Evolutionary conservation across 2,113 vertebrate species (phyloP).

Genomic region (Pteronura brasiliensis): DNA sequence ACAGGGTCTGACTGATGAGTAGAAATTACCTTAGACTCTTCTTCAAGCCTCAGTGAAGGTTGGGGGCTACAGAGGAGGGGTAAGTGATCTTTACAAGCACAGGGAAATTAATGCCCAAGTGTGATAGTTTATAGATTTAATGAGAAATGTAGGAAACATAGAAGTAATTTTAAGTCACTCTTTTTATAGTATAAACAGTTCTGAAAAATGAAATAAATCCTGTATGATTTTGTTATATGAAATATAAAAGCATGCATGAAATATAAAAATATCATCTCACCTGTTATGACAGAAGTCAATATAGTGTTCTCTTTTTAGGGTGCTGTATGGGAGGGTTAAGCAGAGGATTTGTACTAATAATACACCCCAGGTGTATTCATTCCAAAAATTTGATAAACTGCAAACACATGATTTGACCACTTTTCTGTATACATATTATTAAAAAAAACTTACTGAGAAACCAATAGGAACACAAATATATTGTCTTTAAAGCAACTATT

Average conservation of each 20-base stretch:
- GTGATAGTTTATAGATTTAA: background rate
- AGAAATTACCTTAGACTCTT: background rate
- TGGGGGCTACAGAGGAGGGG: background rate
- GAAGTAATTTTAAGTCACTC: background rate
- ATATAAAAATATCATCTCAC: background rate
- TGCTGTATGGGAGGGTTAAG: background rate
- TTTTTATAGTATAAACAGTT: background rate
- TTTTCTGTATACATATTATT: background rate
- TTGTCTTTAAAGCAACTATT: background rate
- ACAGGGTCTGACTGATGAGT: background rate
- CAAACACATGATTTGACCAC: background rate
- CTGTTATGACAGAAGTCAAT: background rate
- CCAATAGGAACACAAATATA: background rate
- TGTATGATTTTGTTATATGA: background rate
- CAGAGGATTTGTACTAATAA: background rate
- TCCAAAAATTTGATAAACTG: background rate
- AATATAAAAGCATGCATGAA: background rate
- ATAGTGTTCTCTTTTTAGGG: background rate
- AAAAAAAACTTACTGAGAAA: background rate
- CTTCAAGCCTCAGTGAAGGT: background rate
- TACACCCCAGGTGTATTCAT: background rate
- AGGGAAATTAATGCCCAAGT: background rate
- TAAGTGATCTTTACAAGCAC: background rate
- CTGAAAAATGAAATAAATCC: background rate
- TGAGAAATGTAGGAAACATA: background rate